A percentile compares a stretch with the other conserved stretches of the same genome.
These are phyloP conservation scores for Vimba vimba DNA, from an alignment of 2,113 vertebrate species.

Conservation along the genomic window DNA sequence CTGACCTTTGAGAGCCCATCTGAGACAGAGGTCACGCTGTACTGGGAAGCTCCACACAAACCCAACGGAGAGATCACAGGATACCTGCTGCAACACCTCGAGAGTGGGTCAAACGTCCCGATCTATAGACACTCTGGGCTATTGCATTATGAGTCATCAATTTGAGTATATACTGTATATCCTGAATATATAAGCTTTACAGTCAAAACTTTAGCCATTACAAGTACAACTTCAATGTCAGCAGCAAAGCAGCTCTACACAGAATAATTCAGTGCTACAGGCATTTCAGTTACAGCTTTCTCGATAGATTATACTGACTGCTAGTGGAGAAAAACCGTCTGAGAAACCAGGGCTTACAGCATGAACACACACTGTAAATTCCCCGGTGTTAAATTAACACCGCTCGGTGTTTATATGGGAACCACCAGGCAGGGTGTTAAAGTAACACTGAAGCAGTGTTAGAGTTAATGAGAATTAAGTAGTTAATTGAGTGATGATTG, in stretches of 20 bases:
- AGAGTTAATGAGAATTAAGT: no score
- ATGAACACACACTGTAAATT: neutral
- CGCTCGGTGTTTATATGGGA: no score
- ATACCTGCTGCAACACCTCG: slow-evolving; percentile 79
- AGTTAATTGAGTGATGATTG: no score
- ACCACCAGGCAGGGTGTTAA: no score
- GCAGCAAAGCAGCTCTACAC: neutral
- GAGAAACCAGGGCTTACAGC: neutral
- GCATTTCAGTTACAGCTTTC: neutral
- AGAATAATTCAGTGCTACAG: neutral
- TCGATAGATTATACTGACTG: neutral
- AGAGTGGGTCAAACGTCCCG: slow-evolving; percentile 53
- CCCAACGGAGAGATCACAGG: slow-evolving; percentile 80
- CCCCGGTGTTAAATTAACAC: no score
- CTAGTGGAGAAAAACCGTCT: neutral
- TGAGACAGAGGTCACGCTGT: slow-evolving; percentile 73
- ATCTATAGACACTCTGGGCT: neutral
- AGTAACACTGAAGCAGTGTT: no score
- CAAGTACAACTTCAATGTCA: neutral
- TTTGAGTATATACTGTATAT: no score
- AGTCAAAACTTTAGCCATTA: neutral
- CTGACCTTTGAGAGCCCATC: slow-evolving; percentile 79
- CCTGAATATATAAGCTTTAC: neutral
- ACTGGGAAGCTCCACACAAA: slow-evolving; percentile 79
- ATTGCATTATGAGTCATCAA: no score